A percentile compares a stretch with the other conserved stretches of the same genome.
These are phyloP conservation scores for Orientallactaga bullata DNA, from an alignment of 2,113 vertebrate species.

Conservation along the genomic window DNA sequence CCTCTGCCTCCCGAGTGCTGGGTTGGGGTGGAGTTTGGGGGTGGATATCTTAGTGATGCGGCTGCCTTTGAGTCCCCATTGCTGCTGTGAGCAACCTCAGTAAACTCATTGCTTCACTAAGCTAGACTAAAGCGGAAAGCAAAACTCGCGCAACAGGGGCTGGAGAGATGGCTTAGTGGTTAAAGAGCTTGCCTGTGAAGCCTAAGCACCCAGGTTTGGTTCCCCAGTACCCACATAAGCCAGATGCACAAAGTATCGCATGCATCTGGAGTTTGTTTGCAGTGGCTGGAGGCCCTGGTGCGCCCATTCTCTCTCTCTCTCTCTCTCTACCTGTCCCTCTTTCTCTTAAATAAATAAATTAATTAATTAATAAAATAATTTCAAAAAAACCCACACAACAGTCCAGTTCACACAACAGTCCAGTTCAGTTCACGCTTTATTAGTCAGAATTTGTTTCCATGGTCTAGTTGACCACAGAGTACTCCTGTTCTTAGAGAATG, in stretches of 20 bases:
- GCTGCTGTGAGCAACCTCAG: not conserved
- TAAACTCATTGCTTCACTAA: not conserved
- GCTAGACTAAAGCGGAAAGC: not conserved
- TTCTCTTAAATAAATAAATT: not conserved
- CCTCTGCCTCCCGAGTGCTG: too few relatives aligned
- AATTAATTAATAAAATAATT: not conserved
- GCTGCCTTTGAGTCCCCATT: not conserved
- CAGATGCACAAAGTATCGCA: too few relatives aligned
- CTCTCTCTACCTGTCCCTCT: too few relatives aligned
- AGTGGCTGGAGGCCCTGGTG: too few relatives aligned
- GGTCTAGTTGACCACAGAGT: too few relatives aligned
- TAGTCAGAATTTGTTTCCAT: not conserved
- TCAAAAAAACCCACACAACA: not conserved
- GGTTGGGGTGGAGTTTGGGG: not conserved
- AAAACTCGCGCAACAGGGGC: too few relatives aligned
- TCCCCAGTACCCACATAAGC: too few relatives aligned
- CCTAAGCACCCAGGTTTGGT: too few relatives aligned
- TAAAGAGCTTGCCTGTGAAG: too few relatives aligned
- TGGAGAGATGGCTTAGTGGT: too few relatives aligned
- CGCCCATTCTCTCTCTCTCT: too few relatives aligned
- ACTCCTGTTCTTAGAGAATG: not conserved
- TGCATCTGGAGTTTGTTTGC: too few relatives aligned
- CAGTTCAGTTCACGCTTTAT: not conserved
- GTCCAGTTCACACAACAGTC: not conserved
- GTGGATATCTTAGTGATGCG: not conserved